Evolutionary conservation across 1,140 invertebrate species (phyloP).

Genomic region (Nephotettix cincticeps): DNA sequence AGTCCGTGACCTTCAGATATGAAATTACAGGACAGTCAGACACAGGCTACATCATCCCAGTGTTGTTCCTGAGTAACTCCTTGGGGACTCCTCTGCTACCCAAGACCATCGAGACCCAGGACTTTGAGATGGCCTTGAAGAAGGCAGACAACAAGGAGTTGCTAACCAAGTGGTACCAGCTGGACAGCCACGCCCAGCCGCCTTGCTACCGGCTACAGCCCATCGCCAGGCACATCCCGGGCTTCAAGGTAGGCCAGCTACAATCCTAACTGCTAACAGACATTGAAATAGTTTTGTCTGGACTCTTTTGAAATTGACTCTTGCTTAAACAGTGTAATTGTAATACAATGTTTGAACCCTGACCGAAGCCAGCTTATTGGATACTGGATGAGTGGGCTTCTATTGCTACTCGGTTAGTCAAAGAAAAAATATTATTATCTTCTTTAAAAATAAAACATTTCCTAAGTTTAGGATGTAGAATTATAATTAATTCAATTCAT

Average conservation of each 20-base stretch:
- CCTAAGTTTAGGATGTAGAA: neutral
- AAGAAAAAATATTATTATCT: too few species aligned
- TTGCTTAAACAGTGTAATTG: too few species aligned
- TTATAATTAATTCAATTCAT: neutral
- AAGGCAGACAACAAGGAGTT: conserved; percentile 59
- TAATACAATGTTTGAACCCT: too few species aligned
- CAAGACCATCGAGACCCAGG: conserved; percentile 70
- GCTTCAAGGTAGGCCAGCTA: conserved; percentile 49
- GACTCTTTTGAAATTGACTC: too few species aligned
- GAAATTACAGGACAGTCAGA: conserved; percentile 71
- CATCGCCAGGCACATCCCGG: conserved; percentile 56
- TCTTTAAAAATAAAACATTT: too few species aligned
- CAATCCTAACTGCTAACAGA: too few species aligned
- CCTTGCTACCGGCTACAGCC: conserved; percentile 72
- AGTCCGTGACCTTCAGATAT: too few species aligned
- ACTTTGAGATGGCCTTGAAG: conserved; percentile 70
- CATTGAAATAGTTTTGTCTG: too few species aligned
- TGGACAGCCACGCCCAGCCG: conserved; percentile 64
- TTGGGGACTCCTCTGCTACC: conserved; percentile 73
- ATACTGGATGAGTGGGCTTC: too few species aligned
- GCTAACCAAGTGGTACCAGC: conserved; percentile 67
- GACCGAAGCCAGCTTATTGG: too few species aligned
- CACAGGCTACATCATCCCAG: conserved; percentile 67
- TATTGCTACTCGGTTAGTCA: too few species aligned
- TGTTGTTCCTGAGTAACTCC: conserved; percentile 72